Conservation (phyloP, 2,113 vertebrate genomes). For the Vimba vimba region DNA sequence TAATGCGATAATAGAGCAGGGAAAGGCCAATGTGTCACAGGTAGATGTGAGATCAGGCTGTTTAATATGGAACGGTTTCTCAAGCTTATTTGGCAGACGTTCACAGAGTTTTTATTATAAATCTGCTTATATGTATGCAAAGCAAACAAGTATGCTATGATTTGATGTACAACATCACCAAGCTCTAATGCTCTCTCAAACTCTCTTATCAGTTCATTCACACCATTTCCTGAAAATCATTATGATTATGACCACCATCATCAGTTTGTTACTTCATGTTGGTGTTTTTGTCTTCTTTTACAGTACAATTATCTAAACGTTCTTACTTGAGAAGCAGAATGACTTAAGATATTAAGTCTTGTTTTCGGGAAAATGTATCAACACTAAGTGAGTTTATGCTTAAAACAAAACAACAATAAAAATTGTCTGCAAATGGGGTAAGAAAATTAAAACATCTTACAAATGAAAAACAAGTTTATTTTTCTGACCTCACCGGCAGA, state of each 20-base stretch:
- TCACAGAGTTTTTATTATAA: conserved; percentile 1
- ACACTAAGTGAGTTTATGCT: not conserved
- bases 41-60: conserved; percentile 23
- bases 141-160: not conserved
- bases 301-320: not conserved
- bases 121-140: not conserved
- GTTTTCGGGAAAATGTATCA: not conserved
- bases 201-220: not conserved
- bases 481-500: not conserved
- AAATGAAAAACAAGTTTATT: not conserved
- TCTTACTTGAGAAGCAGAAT: not conserved
- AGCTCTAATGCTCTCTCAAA: not conserved
- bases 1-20: conserved; percentile 8
- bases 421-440: not conserved
- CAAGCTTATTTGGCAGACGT: not conserved
- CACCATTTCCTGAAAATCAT: too few relatives aligned
- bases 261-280: too few relatives aligned
- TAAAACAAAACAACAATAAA: not conserved
- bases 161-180: not conserved
- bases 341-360: not conserved
- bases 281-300: not conserved
- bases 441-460: not conserved
- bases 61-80: conserved; percentile 11
- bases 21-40: conserved; percentile 39
- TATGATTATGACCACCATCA: too few relatives aligned